phyloP scores from a whole-genome alignment of 2,797 vertebrate genomes.

The Chelmon rostratus region DNA sequence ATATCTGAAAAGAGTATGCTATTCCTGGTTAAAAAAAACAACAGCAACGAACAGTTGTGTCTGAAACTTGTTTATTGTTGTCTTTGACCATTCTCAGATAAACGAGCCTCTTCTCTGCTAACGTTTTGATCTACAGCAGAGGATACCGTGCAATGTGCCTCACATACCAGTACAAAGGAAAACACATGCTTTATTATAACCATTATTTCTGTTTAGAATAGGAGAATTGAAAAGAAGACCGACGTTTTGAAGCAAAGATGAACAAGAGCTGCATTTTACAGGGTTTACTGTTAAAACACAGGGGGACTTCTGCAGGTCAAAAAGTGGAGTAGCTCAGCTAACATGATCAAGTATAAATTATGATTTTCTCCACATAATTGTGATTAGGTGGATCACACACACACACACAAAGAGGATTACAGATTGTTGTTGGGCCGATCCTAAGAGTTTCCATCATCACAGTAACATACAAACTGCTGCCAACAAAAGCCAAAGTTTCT shows the following conservation, averaged over 20 bases:
- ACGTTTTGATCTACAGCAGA: background rate
- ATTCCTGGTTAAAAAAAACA: background rate
- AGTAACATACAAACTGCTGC: background rate
- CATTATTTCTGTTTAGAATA: background rate
- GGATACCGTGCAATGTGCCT: background rate
- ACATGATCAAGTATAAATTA: too few species aligned
- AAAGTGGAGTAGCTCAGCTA: too few species aligned
- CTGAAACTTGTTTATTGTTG: background rate
- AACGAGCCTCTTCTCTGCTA: background rate
- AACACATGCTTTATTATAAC: background rate
- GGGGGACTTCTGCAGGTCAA: too few species aligned
- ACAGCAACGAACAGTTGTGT: background rate
- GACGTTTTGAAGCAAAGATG: background rate
- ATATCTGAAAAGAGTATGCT: rapidly evolving
- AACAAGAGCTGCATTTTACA: background rate
- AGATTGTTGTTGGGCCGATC: too few species aligned
- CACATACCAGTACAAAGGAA: background rate
- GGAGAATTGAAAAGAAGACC: background rate
- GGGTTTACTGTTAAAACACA: background rate
- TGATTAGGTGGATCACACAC: background rate
- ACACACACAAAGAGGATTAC: background rate
- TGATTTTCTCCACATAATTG: background rate
- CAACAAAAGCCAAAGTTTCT: too few species aligned
- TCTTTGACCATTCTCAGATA: background rate
- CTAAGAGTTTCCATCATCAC: background rate